Evolutionary conservation across 2,888 invertebrate species (phyloP).

Genomic region (Andrena fulva): DNA sequence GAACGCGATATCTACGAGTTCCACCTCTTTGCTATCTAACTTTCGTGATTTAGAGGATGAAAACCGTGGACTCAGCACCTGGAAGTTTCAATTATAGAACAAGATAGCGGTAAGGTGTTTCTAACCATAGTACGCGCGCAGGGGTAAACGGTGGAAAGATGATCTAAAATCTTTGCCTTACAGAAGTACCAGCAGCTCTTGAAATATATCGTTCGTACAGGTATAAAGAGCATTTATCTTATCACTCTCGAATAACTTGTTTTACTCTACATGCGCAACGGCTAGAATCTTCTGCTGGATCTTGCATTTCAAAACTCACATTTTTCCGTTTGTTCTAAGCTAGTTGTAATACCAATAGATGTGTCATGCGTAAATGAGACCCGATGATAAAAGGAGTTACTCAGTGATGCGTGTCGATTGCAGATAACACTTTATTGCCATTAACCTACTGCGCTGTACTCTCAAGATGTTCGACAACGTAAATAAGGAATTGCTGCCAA

Average conservation of each 20-base stretch:
- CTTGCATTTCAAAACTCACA: background rate
- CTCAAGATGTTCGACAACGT: constrained; percentile 85
- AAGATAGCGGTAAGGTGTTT: background rate
- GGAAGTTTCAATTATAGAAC: constrained; percentile 10
- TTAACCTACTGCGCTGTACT: constrained; percentile 6
- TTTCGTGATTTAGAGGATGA: constrained; percentile 26
- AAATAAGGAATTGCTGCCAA: constrained; percentile 91
- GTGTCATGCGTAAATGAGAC: background rate
- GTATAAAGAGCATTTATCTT: background rate
- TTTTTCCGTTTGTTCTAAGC: background rate
- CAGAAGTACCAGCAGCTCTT: background rate
- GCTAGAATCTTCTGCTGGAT: background rate
- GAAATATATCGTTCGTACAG: background rate
- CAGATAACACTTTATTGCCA: constrained; percentile 24
- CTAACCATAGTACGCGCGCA: constrained; percentile 22
- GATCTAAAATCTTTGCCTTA: constrained; percentile 8
- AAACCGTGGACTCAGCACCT: constrained; percentile 32
- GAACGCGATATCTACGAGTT: constrained; percentile 44
- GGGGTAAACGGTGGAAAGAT: constrained; percentile 24
- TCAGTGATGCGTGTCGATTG: constrained; percentile 30
- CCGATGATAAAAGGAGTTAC: background rate
- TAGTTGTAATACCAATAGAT: background rate
- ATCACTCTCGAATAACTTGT: background rate
- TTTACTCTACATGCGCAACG: background rate
- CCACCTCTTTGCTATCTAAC: constrained; percentile 33